Percentiles rank a stretch among this genome's conserved stretches.
phyloP scores from a whole-genome alignment of 2,888 invertebrate species.

The Drosophila maculinotata region DNA sequence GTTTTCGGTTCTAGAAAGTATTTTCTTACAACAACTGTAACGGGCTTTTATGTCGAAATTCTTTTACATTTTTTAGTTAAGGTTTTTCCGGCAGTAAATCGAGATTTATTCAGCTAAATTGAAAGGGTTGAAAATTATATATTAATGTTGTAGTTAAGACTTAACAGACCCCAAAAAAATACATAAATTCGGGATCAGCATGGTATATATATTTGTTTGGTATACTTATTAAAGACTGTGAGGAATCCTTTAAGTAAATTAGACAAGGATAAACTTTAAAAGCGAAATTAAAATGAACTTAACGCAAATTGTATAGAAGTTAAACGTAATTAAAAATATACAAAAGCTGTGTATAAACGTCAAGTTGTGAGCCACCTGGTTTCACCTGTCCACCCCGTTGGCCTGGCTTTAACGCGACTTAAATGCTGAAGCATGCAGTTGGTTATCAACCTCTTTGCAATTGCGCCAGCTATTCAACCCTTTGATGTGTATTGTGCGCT shows the following conservation, averaged over 20 bases:
- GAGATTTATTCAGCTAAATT: not conserved
- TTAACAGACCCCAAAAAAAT: no score
- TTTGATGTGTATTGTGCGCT: conserved; percentile 39
- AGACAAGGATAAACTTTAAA: conserved; percentile 1
- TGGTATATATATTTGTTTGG: no score
- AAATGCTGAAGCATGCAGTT: conserved; percentile 28
- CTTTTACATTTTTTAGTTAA: not conserved
- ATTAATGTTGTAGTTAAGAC: no score
- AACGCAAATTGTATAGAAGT: conserved; percentile 14
- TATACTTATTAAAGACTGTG: not conserved
- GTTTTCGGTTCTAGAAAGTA: conserved; percentile 9
- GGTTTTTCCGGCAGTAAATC: not conserved
- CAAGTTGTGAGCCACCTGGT: conserved; percentile 12
- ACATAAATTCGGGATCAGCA: no score
- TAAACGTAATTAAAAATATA: conserved; percentile 32
- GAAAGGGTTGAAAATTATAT: no score
- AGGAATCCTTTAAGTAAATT: not conserved
- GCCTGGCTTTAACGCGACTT: conserved; percentile 23
- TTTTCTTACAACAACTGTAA: conserved; percentile 12
- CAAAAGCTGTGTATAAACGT: conserved; percentile 26
- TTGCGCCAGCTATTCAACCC: conserved; percentile 27
- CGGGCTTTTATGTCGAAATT: not conserved
- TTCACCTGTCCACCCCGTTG: conserved; percentile 18
- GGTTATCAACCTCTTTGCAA: conserved; percentile 32
- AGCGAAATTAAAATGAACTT: conserved; percentile 5